Percentiles rank a stretch among this genome's conserved stretches.
These are phyloP conservation scores for Baccha elongata DNA, from an alignment of 2,888 invertebrate species.

Conservation along the genomic window DNA sequence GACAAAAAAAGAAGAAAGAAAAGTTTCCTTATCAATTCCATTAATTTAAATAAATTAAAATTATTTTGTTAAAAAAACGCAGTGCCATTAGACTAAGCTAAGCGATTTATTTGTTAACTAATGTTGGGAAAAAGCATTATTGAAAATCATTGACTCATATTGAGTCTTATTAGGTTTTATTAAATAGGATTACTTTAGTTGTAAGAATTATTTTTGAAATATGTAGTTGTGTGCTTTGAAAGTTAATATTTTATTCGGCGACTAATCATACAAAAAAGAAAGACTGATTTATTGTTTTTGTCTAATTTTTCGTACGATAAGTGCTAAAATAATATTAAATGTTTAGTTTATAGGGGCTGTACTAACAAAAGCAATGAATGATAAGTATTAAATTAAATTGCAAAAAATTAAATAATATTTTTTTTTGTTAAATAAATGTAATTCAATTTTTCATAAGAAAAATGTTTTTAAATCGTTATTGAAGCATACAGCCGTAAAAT, in stretches of 20 bases:
- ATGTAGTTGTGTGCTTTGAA: conserved; percentile 25
- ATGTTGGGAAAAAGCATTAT: conserved; percentile 44
- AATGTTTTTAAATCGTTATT: background rate
- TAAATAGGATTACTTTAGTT: conserved; percentile 14
- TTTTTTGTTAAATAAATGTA: conserved; percentile 43
- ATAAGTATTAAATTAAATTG: conserved; percentile 56
- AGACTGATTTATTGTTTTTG: conserved; percentile 69
- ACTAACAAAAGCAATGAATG: conserved; percentile 55
- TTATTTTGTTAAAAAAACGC: conserved; percentile 49
- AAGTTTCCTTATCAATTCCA: conserved; percentile 39
- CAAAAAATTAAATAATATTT: conserved; percentile 10
- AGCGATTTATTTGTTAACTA: conserved; percentile 53
- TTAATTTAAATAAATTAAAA: conserved; percentile 20
- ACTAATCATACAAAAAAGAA: conserved; percentile 55
- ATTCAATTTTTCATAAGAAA: conserved; percentile 16
- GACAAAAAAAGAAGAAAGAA: background rate
- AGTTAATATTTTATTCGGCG: conserved; percentile 42
- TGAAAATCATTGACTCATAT: conserved; percentile 78
- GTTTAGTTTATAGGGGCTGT: conserved; percentile 35
- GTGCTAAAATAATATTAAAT: conserved; percentile 20
- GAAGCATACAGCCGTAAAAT: too few relatives aligned
- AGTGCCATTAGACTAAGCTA: conserved; percentile 70
- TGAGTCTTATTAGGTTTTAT: conserved; percentile 75
- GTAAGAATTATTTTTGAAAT: conserved; percentile 2
- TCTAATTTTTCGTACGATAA: conserved; percentile 39